These are phyloP conservation scores for Argyrosomus japonicus DNA, from an alignment of 2,113 vertebrate species.

Conservation along the genomic window DNA sequence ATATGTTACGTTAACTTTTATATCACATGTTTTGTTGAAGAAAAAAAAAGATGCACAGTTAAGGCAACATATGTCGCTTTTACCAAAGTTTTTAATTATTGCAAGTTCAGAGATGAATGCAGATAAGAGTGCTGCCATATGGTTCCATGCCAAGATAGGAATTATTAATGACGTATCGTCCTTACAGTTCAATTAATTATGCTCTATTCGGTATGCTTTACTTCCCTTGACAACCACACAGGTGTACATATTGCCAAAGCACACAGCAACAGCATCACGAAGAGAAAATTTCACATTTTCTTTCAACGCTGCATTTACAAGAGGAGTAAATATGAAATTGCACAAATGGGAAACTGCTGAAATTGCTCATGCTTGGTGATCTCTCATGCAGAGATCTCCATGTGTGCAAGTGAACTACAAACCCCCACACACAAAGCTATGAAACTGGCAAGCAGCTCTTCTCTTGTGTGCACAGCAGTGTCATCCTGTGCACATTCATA, in stretches of 20 bases:
- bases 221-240: background rate
- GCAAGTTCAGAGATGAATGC: conserved; percentile 5
- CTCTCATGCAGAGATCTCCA: background rate
- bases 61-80: background rate
- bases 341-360: background rate
- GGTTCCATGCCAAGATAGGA: background rate
- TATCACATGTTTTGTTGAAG: background rate
- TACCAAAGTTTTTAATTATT: conserved; percentile 14
- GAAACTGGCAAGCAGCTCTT: background rate
- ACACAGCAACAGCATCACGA: background rate
- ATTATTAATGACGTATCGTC: background rate
- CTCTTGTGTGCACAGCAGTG: background rate
- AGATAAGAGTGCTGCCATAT: conserved; percentile 11
- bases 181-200: background rate
- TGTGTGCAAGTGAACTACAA: background rate
- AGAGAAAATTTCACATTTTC: background rate
- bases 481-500: background rate
- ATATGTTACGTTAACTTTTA: background rate
- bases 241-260: background rate
- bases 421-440: background rate
- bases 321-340: background rate
- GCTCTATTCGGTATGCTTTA: background rate
- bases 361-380: background rate
- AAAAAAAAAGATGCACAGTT: background rate
- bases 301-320: background rate